Percentiles rank a stretch among this genome's conserved stretches.
phyloP scores from a whole-genome alignment of 2,113 vertebrate genomes.

The Xiphophorus couchianus region DNA sequence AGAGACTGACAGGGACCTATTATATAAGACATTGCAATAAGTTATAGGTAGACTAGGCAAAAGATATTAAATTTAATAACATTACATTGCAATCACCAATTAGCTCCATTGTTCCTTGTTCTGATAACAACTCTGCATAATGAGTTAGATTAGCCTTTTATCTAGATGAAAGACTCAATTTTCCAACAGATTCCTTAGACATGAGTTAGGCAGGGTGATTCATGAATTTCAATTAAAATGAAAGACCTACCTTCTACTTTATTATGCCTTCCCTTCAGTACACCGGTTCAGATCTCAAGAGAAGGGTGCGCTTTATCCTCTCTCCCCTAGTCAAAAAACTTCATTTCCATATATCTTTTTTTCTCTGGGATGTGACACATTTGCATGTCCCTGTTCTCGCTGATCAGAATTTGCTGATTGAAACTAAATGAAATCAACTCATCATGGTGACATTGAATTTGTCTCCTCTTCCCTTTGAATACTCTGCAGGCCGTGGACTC shows the following conservation, averaged over 20 bases:
- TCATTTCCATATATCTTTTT: constrained; percentile 77
- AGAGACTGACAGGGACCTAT: constrained; percentile 16
- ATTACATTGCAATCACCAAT: constrained; percentile 77
- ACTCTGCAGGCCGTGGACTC: constrained; percentile 63
- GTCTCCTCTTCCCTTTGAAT: constrained; percentile 71
- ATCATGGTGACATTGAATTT: constrained; percentile 76
- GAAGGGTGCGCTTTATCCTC: constrained; percentile 68
- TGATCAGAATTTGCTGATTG: constrained; percentile 82
- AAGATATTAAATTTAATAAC: constrained; percentile 74
- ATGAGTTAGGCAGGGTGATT: constrained; percentile 78
- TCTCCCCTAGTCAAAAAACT: constrained; percentile 73
- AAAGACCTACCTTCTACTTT: constrained; percentile 78
- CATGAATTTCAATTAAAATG: constrained; percentile 85
- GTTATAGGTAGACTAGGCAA: constrained; percentile 49
- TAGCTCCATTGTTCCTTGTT: constrained; percentile 78
- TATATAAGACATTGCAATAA: constrained; percentile 56
- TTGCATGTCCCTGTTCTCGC: constrained; percentile 74
- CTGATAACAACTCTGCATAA: constrained; percentile 83
- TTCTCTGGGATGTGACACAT: constrained; percentile 72
- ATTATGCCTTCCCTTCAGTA: constrained; percentile 76
- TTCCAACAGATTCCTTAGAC: constrained; percentile 79
- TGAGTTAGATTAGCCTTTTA: constrained; percentile 84
- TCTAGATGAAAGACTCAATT: constrained; percentile 83
- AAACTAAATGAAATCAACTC: constrained; percentile 79
- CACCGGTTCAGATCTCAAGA: constrained; percentile 73